Conservation (phyloP, 2,113 vertebrate genomes). For the Barnardius zonarius region DNA sequence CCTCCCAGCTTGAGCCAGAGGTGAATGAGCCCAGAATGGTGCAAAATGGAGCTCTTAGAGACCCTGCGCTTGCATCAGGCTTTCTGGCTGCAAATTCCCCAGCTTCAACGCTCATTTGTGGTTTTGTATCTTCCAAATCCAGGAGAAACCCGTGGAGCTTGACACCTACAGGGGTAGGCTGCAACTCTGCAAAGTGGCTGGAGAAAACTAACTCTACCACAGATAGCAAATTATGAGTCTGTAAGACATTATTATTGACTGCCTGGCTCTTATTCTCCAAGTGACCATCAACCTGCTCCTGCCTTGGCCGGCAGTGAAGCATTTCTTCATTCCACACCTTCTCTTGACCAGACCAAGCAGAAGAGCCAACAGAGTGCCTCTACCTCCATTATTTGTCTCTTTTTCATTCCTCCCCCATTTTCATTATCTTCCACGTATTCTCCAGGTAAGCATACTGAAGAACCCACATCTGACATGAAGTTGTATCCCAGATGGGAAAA, state of each 20-base stretch:
- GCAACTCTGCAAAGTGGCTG: neutral
- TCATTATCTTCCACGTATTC: fast-evolving
- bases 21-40: neutral
- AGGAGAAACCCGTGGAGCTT: neutral
- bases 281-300: neutral
- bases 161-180: neutral
- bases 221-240: neutral
- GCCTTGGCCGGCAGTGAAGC: neutral
- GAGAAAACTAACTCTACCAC: neutral
- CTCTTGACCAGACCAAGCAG: neutral
- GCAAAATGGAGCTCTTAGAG: neutral
- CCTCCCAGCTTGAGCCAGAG: neutral
- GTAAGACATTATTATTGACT: neutral
- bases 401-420: neutral
- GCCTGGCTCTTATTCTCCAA: neutral
- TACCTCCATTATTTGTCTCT: neutral
- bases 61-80: neutral
- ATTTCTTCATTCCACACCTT: neutral
- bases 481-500: neutral
- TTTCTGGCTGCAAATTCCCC: neutral
- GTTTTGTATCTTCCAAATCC: neutral
- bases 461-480: neutral
- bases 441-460: neutral
- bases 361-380: neutral
- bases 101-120: neutral